Evolutionary conservation across 30 jellyfish, hydroid and myxozoan genomes (phyloP), one percentile per base, ranked within the genome.

Genomic region (Aurelia aurita complex sp. Pacific): DNA sequence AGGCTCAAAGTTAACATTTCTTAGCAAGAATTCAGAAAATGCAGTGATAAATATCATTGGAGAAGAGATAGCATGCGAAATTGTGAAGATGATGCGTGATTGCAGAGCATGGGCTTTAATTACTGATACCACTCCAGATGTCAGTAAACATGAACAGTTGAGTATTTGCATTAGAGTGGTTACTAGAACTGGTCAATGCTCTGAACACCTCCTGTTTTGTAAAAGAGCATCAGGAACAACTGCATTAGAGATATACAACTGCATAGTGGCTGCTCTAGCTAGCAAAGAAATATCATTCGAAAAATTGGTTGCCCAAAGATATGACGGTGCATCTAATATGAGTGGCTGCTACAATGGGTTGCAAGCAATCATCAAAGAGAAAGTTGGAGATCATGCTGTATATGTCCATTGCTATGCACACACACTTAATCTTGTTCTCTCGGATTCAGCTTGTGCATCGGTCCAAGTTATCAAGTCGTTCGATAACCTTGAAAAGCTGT

Each of bases 241-340:
- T 33, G 83, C 90, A 5, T 62, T 13, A 4, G 80, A 38, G 51
- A 14, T 78, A 60, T 78, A 78, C 80, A 63, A 29, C 50, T 14
- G 53, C 69, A 55, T 69, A 3, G 42, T 13, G 14, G 55, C 65
- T 18, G 76, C 75, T 43, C 50, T 52, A 19, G 4, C 46, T 29
- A 2, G 35, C 51, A 46, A 69, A 81, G 76, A 43, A 38, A 67
- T 50, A 5, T 43, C 83, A 1, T 81, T 67, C 33, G 90, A 43
- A 69, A 81, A 67, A 5, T 54, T 81, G 74, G 90, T 81, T 9
- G 90, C 90, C 32, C 90, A 81, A 67, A 64, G 84, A 6, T 81
- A 67, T 35, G 90, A 81, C 38, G 74, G 90, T 23, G 90, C 90
- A 13, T 40, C 52, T 40, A 40, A 40, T 40, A 40, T 40, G 52